Percentiles rank a stretch among this genome's conserved stretches.
These are phyloP conservation scores for Hassar affinis DNA, from an alignment of 2,113 vertebrate species.

Conservation along the genomic window DNA sequence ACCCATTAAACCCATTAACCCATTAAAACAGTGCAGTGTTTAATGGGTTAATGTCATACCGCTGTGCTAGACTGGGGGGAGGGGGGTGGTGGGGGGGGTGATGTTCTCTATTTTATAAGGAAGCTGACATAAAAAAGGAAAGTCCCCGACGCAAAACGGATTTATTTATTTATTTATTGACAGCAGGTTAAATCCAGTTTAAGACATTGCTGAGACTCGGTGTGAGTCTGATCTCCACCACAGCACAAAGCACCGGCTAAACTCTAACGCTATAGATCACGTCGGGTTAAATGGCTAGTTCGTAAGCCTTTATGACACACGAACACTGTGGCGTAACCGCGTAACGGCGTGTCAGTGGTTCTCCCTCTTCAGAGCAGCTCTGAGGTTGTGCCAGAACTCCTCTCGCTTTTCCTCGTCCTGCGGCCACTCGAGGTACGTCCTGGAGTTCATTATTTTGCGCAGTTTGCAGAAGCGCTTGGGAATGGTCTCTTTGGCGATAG, in stretches of 20 bases:
- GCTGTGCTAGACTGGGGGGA: no score
- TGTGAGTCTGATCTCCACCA: background rate
- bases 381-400: constrained; percentile 82
- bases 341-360: background rate
- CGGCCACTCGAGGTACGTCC: constrained; percentile 91
- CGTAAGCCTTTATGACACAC: background rate
- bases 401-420: constrained; percentile 60
- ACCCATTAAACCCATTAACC: no score
- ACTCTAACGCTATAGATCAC: background rate
- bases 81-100: no score
- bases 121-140: background rate
- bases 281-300: background rate
- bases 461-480: constrained; percentile 89
- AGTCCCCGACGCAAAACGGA: background rate
- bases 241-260: background rate
- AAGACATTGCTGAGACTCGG: background rate
- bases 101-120: constrained; percentile 11
- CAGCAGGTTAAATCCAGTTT: background rate
- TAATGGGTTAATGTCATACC: no score
- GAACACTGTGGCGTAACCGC: background rate
- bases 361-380: constrained; percentile 67
- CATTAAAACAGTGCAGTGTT: no score
- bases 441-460: constrained; percentile 85
- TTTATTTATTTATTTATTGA: background rate
- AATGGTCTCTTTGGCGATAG: constrained; percentile 76